Percentiles rank a stretch among this genome's conserved stretches.
These are phyloP conservation scores for Diuraphis noxia DNA, from an alignment of 1,140 invertebrate species.

Conservation along the genomic window DNA sequence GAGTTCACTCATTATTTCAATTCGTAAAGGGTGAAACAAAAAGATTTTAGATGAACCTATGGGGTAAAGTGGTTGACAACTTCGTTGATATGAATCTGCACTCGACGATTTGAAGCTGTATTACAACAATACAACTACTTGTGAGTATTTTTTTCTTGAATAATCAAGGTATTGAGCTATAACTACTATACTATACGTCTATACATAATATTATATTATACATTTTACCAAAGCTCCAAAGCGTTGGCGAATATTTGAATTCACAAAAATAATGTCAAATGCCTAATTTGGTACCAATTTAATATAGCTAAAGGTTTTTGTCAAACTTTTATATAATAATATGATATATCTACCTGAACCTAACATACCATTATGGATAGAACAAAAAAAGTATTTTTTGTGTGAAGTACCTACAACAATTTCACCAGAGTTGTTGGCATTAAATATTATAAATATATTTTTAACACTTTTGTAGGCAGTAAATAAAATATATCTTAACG, in stretches of 20 bases:
- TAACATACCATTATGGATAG: background rate
- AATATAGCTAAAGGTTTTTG: background rate
- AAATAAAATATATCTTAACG: background rate
- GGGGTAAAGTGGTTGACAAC: background rate
- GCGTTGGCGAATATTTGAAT: background rate
- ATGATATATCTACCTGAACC: background rate
- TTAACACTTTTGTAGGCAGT: background rate
- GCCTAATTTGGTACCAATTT: background rate
- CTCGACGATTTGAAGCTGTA: background rate
- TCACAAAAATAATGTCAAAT: no score
- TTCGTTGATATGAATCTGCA: background rate
- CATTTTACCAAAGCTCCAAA: background rate
- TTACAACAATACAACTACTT: background rate
- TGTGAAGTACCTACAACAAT: background rate
- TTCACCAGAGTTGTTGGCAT: background rate
- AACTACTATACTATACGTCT: background rate
- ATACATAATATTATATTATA: background rate
- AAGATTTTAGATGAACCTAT: background rate
- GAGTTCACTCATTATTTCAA: background rate
- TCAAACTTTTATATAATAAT: background rate
- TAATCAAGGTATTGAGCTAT: background rate
- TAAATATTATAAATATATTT: background rate
- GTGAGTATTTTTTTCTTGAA: background rate
- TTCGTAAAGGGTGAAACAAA: background rate
- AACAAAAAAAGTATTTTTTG: background rate